These are phyloP conservation scores for Phania funesta DNA, from an alignment of 2,888 invertebrate genomes.

Conservation along the genomic window DNA sequence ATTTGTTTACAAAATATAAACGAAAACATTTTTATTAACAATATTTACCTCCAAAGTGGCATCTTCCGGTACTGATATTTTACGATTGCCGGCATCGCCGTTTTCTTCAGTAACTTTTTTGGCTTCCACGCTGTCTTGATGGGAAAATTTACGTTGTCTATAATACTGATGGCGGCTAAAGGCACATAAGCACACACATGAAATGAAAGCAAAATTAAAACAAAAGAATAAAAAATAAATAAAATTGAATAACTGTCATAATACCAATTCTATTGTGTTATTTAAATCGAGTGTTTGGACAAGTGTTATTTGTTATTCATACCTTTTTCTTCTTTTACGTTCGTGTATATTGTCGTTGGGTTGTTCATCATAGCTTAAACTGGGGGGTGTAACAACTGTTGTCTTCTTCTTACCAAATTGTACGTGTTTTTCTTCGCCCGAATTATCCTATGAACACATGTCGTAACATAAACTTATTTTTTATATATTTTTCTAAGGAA, in stretches of 20 bases:
- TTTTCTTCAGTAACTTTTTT: conserved; percentile 77
- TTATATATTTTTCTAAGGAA: background rate
- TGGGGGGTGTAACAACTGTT: conserved; percentile 78
- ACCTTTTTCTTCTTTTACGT: conserved; percentile 82
- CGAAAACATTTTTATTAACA: background rate
- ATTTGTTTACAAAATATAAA: background rate
- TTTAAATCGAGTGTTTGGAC: background rate
- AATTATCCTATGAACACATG: conserved; percentile 74
- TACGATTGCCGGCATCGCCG: conserved; percentile 80
- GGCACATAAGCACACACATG: background rate
- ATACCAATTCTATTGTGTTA: background rate
- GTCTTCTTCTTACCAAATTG: conserved; percentile 81
- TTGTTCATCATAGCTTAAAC: conserved; percentile 77
- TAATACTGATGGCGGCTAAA: conserved; percentile 84
- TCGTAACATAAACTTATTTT: background rate
- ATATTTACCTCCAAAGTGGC: conserved; percentile 84
- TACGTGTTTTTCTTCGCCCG: conserved; percentile 81
- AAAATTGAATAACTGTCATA: background rate
- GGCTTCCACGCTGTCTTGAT: conserved; percentile 85
- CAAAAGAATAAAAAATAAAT: background rate
- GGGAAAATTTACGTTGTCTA: conserved; percentile 88
- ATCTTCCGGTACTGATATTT: conserved; percentile 88
- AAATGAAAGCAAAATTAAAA: conserved; percentile 8
- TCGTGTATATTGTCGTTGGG: conserved; percentile 80
- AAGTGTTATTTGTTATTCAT: conserved; percentile 4